Evolutionary conservation across 2,113 vertebrate species (phyloP).

Genomic region (Eupsittula cactorum): DNA sequence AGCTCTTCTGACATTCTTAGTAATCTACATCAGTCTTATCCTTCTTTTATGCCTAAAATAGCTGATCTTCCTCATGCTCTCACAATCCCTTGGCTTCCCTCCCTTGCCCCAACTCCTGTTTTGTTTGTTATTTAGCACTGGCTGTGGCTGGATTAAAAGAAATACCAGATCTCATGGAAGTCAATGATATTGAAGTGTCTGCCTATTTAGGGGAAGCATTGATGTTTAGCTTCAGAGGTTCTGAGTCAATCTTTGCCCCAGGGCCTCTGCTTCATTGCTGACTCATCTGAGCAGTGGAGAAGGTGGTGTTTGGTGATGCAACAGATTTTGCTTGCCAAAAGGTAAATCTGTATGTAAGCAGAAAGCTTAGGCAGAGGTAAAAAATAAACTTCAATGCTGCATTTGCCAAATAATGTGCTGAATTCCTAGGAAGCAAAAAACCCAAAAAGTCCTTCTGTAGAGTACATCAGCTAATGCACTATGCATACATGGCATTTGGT

Average conservation of each 20-base stretch:
- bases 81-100: background rate
- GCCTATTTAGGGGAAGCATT: constrained; percentile 59
- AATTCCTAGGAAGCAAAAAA: background rate
- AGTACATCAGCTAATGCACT: background rate
- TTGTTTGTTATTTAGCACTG: constrained; percentile 21
- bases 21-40: constrained; percentile 4
- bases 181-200: constrained; percentile 53
- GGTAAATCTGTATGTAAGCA: background rate
- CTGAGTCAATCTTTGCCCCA: constrained; percentile 68
- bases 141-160: constrained; percentile 21
- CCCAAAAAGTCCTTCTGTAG: background rate
- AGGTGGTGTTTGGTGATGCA: constrained; percentile 51
- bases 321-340: constrained; percentile 21
- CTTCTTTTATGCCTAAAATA: background rate
- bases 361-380: background rate
- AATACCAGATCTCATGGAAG: constrained; percentile 29
- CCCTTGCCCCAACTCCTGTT: background rate
- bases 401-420: background rate
- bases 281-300: constrained; percentile 41
- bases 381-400: background rate
- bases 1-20: constrained; percentile 27
- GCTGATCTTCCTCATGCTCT: background rate
- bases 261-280: constrained; percentile 34
- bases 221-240: constrained; percentile 57
- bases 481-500: background rate